Percentiles rank a stretch among this genome's conserved stretches.
These are phyloP conservation scores for Axea sp. DNA, from an alignment of 2,888 invertebrate species.

Conservation along the genomic window DNA sequence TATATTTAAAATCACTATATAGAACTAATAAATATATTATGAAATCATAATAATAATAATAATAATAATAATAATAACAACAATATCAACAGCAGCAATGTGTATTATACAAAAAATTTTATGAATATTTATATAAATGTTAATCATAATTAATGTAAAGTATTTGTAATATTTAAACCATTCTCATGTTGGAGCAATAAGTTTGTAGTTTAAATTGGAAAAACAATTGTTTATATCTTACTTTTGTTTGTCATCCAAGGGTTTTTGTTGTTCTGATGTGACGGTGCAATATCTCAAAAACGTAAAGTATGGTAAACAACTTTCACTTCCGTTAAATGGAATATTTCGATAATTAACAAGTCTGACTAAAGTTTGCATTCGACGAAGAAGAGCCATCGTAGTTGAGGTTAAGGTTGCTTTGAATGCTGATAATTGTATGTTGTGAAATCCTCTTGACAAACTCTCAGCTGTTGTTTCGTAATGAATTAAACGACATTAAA, in stretches of 20 bases:
- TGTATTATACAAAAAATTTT: no score
- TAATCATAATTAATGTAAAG: no score
- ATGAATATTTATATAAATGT: no score
- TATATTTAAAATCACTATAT: no score
- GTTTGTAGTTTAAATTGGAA: background rate
- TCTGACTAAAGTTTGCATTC: background rate
- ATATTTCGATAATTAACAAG: slow-evolving; percentile 1
- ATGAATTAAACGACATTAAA: background rate
- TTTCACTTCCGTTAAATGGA: background rate
- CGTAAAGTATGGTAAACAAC: slow-evolving; percentile 4
- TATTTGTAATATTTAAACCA: no score
- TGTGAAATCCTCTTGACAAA: slow-evolving; percentile 3
- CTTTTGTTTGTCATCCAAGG: slow-evolving; percentile 21
- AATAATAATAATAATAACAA: no score
- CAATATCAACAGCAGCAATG: no score
- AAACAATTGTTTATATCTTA: background rate
- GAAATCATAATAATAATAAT: no score
- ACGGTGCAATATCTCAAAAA: slow-evolving; percentile 1
- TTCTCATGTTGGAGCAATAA: no score
- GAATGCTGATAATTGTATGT: background rate
- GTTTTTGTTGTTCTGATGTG: slow-evolving; percentile 27
- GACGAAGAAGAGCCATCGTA: slow-evolving; percentile 20
- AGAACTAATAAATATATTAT: no score
- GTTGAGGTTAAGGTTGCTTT: slow-evolving; percentile 5
- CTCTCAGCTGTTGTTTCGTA: slow-evolving; percentile 10